A percentile compares a stretch with the other conserved stretches of the same genome.
Conservation (phyloP, 1,140 invertebrate species). For the Rhagoletis pomonella region DNA sequence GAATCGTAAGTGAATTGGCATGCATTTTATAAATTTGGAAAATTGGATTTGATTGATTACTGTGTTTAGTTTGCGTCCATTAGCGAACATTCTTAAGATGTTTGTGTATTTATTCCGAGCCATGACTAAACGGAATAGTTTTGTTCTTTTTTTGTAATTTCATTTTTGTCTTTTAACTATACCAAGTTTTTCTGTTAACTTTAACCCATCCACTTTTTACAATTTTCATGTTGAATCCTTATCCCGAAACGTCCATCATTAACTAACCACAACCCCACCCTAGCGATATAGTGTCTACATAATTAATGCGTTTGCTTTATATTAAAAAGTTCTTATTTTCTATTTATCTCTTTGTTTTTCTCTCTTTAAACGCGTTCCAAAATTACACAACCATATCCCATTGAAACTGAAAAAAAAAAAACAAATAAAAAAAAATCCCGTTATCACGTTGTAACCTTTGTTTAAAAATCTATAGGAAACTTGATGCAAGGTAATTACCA, state of each 20-base stretch:
- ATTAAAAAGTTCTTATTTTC: constrained; percentile 37
- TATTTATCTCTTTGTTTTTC: constrained; percentile 53
- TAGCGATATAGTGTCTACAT: background rate
- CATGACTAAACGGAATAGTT: constrained; percentile 6
- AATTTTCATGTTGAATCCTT: background rate
- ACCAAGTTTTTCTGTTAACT: constrained; percentile 1
- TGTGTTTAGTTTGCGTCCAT: constrained; percentile 19
- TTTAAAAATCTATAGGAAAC: constrained; percentile 66
- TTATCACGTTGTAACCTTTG: constrained; percentile 12
- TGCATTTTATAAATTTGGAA: no score
- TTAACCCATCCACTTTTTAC: background rate
- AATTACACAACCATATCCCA: constrained; percentile 49
- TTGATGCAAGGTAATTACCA: constrained; percentile 72
- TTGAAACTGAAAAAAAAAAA: constrained; percentile 30
- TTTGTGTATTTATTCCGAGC: background rate
- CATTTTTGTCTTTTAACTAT: background rate
- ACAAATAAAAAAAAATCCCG: background rate
- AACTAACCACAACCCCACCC: background rate
- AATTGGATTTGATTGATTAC: background rate
- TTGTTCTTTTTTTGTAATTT: constrained; percentile 12
- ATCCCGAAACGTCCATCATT: background rate
- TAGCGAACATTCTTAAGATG: background rate
- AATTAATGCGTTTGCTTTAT: constrained; percentile 2
- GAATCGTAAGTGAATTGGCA: constrained; percentile 81
- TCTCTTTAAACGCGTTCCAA: constrained; percentile 42